Percentiles rank a stretch among this genome's conserved stretches.
Conservation (phyloP, 2,113 vertebrate species). For the Spea bombifrons region DNA sequence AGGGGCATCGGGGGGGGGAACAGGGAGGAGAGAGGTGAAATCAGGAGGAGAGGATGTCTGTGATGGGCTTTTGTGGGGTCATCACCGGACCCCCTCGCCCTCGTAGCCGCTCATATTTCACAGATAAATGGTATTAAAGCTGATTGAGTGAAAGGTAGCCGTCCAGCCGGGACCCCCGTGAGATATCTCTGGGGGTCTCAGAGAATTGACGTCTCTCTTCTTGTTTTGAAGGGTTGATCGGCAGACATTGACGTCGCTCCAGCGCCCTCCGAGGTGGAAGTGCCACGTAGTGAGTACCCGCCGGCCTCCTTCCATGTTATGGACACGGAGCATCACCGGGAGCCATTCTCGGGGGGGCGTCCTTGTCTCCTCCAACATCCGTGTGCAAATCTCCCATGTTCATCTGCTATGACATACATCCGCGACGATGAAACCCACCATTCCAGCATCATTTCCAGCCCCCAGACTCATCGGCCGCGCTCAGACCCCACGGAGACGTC, state of each 20-base stretch:
- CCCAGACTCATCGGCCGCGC: conserved; percentile 73
- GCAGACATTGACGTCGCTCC: conserved; percentile 43
- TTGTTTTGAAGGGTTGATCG: conserved; percentile 56
- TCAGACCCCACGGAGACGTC: conserved; percentile 73
- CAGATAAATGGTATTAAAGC: too few relatives aligned
- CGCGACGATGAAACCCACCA: conserved; percentile 64
- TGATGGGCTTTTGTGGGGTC: neutral
- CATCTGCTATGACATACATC: conserved; percentile 68
- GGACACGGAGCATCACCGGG: conserved; percentile 71
- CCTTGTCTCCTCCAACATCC: conserved; percentile 59
- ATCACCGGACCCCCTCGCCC: too few relatives aligned
- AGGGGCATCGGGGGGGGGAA: neutral
- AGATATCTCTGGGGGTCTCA: too few relatives aligned
- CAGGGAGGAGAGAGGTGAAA: neutral
- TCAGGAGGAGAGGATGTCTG: neutral
- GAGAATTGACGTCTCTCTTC: conserved; percentile 46
- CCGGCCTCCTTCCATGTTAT: conserved; percentile 66
- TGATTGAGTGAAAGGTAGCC: too few relatives aligned
- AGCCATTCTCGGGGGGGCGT: conserved; percentile 64
- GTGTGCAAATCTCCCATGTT: conserved; percentile 60
- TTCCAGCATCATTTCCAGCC: conserved; percentile 70
- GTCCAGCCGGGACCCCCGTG: too few relatives aligned
- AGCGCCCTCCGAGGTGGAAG: conserved; percentile 56
- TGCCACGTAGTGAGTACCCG: conserved; percentile 67
- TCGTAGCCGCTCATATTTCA: too few relatives aligned